These are phyloP conservation scores for Sorex araneus DNA, from an alignment of 2,113 vertebrate genomes.

Conservation along the genomic window DNA sequence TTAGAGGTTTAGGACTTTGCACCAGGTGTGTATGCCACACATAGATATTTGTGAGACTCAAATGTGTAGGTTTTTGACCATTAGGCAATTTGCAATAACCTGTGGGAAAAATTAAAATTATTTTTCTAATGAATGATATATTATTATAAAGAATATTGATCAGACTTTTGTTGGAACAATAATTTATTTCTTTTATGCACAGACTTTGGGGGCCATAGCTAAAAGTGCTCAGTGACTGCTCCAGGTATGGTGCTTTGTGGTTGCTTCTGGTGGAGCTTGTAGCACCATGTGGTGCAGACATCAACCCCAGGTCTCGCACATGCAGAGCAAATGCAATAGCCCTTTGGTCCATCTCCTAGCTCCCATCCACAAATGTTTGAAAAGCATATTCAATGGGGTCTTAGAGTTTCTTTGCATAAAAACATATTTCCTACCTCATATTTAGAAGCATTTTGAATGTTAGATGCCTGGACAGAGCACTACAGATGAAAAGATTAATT, in stretches of 20 bases:
- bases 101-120: not conserved
- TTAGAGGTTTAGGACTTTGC: not conserved
- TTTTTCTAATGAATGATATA: slow-evolving; percentile 9
- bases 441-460: slow-evolving; percentile 64
- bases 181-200: too few relatives aligned
- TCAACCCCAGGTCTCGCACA: too few relatives aligned
- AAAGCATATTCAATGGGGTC: not conserved
- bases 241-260: too few relatives aligned
- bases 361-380: slow-evolving; percentile 53
- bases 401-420: slow-evolving; percentile 42
- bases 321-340: too few relatives aligned
- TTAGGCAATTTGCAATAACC: not conserved
- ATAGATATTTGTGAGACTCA: not conserved
- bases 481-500: slow-evolving; percentile 58
- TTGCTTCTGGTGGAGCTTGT: too few relatives aligned
- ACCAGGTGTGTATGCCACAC: not conserved
- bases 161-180: not conserved
- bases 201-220: too few relatives aligned
- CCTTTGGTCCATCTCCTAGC: not conserved
- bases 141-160: not conserved
- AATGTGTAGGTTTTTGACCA: not conserved
- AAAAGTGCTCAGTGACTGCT: too few relatives aligned
- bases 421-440: not conserved
- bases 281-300: too few relatives aligned
- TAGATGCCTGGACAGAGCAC: not conserved